Evolutionary conservation across 2,113 vertebrate genomes (phyloP).

Genomic region (Agelaius phoeniceus): DNA sequence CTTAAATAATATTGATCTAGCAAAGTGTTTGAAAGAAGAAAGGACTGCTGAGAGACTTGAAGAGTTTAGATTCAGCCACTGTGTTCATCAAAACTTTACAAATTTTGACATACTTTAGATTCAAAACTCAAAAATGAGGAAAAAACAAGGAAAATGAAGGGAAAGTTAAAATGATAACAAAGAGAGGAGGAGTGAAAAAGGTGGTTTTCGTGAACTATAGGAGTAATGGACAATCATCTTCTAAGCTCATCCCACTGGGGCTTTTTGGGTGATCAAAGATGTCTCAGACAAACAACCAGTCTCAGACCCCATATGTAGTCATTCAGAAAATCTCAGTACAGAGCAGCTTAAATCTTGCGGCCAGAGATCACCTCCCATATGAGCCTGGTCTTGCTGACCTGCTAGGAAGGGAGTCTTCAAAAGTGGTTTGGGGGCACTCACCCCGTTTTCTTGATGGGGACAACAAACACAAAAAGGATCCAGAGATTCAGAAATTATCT

Average conservation of each 20-base stretch:
- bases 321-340: not conserved
- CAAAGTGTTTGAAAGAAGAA: not conserved
- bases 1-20: not conserved
- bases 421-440: not conserved
- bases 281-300: not conserved
- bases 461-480: not conserved
- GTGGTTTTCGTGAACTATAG: not conserved
- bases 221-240: accelerated
- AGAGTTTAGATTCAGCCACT: not conserved
- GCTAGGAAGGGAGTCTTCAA: not conserved
- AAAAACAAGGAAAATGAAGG: not conserved
- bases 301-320: not conserved
- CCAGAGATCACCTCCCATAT: not conserved
- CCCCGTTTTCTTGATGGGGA: not conserved
- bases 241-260: not conserved
- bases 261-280: not conserved
- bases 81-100: not conserved
- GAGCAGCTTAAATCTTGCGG: not conserved
- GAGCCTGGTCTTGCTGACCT: not conserved
- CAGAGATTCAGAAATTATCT: not conserved
- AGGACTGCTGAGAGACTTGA: not conserved
- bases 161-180: not conserved
- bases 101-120: not conserved
- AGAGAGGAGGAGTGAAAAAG: not conserved
- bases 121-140: not conserved